Conservation (phyloP, 2,797 vertebrate genomes). For the Dryobates pubescens region DNA sequence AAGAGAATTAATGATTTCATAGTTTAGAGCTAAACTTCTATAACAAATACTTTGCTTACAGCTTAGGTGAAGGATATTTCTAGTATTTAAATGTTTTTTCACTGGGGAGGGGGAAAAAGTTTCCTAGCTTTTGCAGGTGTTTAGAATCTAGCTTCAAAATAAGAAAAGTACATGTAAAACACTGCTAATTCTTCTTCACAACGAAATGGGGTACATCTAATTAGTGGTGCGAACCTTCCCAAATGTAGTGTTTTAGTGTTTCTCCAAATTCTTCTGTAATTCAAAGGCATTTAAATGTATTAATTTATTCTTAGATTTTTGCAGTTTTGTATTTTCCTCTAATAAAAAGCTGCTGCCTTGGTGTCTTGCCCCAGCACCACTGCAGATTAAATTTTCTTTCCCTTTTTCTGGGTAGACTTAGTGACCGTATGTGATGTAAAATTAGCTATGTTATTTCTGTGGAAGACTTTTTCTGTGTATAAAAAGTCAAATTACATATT, state of each 20-base stretch:
- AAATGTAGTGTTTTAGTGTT: not conserved
- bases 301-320: not conserved
- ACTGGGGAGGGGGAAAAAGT: not conserved
- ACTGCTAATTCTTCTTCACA: not conserved
- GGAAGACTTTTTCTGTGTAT: not conserved
- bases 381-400: not conserved
- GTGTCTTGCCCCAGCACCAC: not conserved
- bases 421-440: not conserved
- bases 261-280: not conserved
- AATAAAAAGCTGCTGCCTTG: not conserved
- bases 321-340: not conserved
- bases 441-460: not conserved
- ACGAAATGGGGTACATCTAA: not conserved
- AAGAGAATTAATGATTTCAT: constrained; percentile 43
- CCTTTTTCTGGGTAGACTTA: not conserved
- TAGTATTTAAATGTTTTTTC: not conserved
- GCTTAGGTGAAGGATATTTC: not conserved
- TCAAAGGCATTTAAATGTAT: not conserved
- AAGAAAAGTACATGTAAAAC: not conserved
- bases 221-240: not conserved
- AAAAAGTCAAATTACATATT: not conserved
- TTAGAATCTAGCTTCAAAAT: not conserved
- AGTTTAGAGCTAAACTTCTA: constrained; percentile 1
- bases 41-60: not conserved
- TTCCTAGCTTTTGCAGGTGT: not conserved